Base-by-base conservation (phyloP, 1,140 invertebrate species). In the Lasaia peninsularis region DNA sequence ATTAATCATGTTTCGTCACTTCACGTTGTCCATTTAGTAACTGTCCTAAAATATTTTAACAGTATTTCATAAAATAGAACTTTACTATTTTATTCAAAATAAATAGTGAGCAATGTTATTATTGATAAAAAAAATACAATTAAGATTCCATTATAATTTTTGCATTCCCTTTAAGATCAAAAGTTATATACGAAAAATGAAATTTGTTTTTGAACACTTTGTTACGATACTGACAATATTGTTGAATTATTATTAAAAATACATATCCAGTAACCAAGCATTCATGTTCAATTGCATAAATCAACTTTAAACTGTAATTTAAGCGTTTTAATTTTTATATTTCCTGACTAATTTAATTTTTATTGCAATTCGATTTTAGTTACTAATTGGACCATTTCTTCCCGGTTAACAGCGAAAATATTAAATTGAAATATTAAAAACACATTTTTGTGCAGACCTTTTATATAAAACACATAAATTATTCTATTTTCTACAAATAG, bases 1-100 rank as follows among this genome's bases (percentile, higher is more conserved):
- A 12, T 35, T 35, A 35, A 35, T 35, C n/a, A 35, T 35, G 34
- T 35, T 35, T 35, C 34, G 34, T 35, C 34, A 35, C 34, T 35
- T 35, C 34, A 35, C 34, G n/a, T 35, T n/a, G 34, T 35, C 34
- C 34, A 35, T 35, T 14, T 14, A 35, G 34, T 12, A 35, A 35
- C 34, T 14, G 34, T 35, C 34, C 34, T 35, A 14, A 35, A 14
- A 35, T 35, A 35, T 35, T 35, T 35, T 35, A 35, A 35, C 34
- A 11, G 11, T 35, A 35, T 35, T 35, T 35, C 34, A 35, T 35
- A 35, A 35, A 35, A 35, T 35, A 35, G 34, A 35, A 35, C 34
- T 35, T 35, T n/a, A 5, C 34, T 35, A 35, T 12, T 35, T 35
- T 35, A 35, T 35, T 11, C 34, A 4, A 35, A 35, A 35, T 35